Base-by-base conservation (phyloP, 2,797 vertebrate genomes). In the Cephalopachus bancanus region DNA sequence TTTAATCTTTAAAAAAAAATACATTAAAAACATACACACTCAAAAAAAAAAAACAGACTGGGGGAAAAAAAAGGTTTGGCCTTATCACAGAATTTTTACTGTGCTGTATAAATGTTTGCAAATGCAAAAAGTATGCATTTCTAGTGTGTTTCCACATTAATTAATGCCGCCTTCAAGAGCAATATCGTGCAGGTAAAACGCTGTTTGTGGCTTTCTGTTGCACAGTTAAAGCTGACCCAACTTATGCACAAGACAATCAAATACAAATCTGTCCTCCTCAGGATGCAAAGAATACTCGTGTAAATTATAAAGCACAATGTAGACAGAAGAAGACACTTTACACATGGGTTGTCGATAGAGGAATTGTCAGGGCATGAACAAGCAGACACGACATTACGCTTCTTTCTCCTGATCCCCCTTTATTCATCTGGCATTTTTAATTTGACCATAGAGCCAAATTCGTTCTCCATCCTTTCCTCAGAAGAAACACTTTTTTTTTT, bases 161-260 rank as follows among this genome's bases (percentile, higher is more conserved):
- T 97, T 97, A 95, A 98, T 95, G 97, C 98, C 97, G 97, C 98
- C 98, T 98, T 98, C 98, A 94, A 98, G 97, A 99, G 98, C 98
- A 99, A 98, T 98, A 98, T 98, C 96, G 97, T 98, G 98, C 98
- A 98, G 98, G 98, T 98, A 98, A 98, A 97, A 97, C 76, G 98
- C 97, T 98, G 97, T 98, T 98, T 97, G 98, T 98, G 98, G 98
- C 98, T 98, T 98, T 98, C 98, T 98, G 98, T 98, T 98, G 98
- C 98, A 98, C 98, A 98, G 97, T 98, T 98, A 98, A 98, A 98
- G 97, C 97, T 98, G 97, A 98, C 97, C 97, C 98, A 98, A 97
- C 98, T 98, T 98, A 98, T 98, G 99, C 99, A 99, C 98, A 98
- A 98, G 99, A 99, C 99, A 99, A 99, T 99, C 99, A 99, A 97